Conservation (phyloP, 2,888 invertebrate species). For the Megastigmus dorsalis region DNA sequence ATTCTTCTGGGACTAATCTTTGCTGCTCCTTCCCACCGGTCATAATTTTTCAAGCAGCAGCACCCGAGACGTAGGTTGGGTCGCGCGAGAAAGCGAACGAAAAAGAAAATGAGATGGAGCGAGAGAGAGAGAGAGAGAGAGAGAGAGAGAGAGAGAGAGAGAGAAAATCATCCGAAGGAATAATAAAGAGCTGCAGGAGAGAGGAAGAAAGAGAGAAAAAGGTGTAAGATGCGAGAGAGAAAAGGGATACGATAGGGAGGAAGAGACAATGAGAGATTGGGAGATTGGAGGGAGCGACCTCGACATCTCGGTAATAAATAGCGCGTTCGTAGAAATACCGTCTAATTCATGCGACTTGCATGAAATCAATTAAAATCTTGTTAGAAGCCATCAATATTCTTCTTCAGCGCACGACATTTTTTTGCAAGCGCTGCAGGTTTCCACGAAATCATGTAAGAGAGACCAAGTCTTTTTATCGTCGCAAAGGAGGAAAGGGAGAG, state of each 20-base stretch:
- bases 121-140: constrained; percentile 12
- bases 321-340: too few species aligned
- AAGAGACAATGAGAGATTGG: constrained; percentile 29
- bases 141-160: constrained; percentile 21
- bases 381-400: too few species aligned
- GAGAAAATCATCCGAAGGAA: too few species aligned
- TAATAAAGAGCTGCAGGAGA: constrained; percentile 25
- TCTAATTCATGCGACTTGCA: too few species aligned
- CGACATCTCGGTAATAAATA: too few species aligned
- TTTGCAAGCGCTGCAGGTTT: too few species aligned
- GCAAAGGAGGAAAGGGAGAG: neutral
- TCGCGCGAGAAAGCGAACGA: constrained; percentile 44
- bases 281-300: constrained; percentile 7
- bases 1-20: constrained; percentile 52
- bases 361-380: too few species aligned
- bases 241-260: neutral
- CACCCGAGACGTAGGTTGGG: constrained; percentile 44
- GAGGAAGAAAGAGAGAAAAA: constrained; percentile 10
- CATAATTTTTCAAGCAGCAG: constrained; percentile 49
- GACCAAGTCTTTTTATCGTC: too few species aligned
- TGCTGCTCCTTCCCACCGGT: constrained; percentile 47
- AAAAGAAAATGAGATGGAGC: too few species aligned
- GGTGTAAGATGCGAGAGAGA: neutral
- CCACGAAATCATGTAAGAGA: too few species aligned
- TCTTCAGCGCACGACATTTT: too few species aligned